phyloP scores from a whole-genome alignment of 1,140 invertebrate genomes.

The Drosophila oshimai region DNA sequence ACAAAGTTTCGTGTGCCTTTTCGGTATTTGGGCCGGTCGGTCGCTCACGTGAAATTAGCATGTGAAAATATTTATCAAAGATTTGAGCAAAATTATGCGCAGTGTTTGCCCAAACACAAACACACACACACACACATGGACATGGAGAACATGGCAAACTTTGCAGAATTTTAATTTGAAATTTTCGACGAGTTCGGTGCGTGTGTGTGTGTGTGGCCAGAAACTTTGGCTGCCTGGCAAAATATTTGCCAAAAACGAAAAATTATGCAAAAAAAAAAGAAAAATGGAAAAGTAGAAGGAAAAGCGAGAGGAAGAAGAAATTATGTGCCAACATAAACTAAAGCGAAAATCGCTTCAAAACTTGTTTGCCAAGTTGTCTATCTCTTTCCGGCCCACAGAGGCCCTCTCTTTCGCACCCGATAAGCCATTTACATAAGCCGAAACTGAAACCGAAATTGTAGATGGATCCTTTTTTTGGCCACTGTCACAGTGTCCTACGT shows the following conservation, averaged over 20 bases:
- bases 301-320: conserved; percentile 21
- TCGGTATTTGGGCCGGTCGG: conserved; percentile 61
- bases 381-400: neutral
- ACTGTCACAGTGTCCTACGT: no score
- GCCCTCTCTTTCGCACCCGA: conserved; percentile 16
- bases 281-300: no score
- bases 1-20: conserved; percentile 60
- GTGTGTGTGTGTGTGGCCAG: conserved; percentile 29
- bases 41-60: conserved; percentile 72
- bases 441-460: conserved; percentile 42
- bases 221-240: conserved; percentile 63
- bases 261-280: conserved; percentile 38
- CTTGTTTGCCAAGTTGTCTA: conserved; percentile 66
- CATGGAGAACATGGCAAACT: conserved; percentile 49
- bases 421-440: conserved; percentile 72
- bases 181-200: conserved; percentile 55
- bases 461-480: conserved; percentile 31
- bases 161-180: conserved; percentile 78
- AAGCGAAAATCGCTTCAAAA: conserved; percentile 71
- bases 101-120: conserved; percentile 72
- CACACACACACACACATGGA: conserved; percentile 16
- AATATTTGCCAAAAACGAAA: conserved; percentile 68
- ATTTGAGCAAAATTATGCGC: conserved; percentile 78
- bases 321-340: conserved; percentile 74
- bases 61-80: conserved; percentile 80